Percentiles rank a stretch among this genome's conserved stretches.
Evolutionary conservation across 2,888 invertebrate genomes (phyloP).

Genomic region (Masnerella sp.): DNA sequence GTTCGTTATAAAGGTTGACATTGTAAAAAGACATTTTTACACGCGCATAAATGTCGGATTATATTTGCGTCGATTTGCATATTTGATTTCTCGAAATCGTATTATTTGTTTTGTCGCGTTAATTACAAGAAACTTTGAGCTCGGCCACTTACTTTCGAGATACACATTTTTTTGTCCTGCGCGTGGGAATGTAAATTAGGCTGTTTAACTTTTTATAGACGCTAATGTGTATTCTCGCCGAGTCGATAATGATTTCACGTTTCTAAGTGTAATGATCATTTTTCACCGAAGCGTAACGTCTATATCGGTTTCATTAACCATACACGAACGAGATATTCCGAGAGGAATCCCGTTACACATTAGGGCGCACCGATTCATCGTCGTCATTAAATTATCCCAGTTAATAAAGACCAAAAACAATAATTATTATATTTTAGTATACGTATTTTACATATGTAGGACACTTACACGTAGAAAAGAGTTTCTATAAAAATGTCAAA

Average conservation of each 20-base stretch:
- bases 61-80: neutral
- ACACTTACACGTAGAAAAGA: no score
- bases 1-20: no score
- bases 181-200: constrained; percentile 14
- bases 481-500: no score
- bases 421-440: no score
- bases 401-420: no score
- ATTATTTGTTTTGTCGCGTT: constrained; percentile 5
- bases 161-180: neutral
- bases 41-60: neutral
- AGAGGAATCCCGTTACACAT: constrained; percentile 26
- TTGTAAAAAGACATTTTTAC: no score
- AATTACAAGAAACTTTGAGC: constrained; percentile 11
- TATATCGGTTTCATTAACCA: constrained; percentile 41
- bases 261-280: constrained; percentile 31
- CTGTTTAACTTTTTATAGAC: constrained; percentile 22
- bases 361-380: constrained; percentile 29
- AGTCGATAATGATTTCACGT: constrained; percentile 34
- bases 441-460: no score
- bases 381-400: constrained; percentile 23
- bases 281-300: constrained; percentile 28
- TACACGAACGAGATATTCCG: constrained; percentile 24
- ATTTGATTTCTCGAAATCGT: neutral
- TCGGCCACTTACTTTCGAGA: constrained; percentile 7
- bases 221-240: constrained; percentile 23